A percentile compares a stretch with the other conserved stretches of the same genome.
phyloP scores from a whole-genome alignment of 2,113 vertebrate genomes.

The Nanger granti region DNA sequence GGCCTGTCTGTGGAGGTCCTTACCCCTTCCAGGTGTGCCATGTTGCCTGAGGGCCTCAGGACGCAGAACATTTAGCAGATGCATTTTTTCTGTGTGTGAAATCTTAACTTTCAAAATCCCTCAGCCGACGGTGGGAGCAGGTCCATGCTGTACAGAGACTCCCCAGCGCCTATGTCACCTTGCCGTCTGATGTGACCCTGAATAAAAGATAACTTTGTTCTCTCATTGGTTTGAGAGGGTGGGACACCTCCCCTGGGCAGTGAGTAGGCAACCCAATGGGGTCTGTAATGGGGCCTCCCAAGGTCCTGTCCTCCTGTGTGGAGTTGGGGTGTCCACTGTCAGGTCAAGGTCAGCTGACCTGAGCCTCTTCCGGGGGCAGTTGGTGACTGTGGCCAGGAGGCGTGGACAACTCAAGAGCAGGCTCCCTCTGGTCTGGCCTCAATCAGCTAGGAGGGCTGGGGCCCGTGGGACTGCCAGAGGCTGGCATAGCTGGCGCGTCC shows the following conservation, averaged over 20 bases:
- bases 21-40: not conserved
- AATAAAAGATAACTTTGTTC: not conserved
- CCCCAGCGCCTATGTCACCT: not conserved
- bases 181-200: not conserved
- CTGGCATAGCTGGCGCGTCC: not conserved
- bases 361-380: not conserved
- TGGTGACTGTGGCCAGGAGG: not conserved
- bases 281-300: not conserved
- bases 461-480: rapidly evolving
- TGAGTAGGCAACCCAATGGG: too few relatives aligned
- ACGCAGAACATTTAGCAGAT: not conserved
- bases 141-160: not conserved
- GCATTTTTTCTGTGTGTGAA: not conserved
- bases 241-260: not conserved
- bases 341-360: not conserved
- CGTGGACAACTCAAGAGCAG: not conserved
- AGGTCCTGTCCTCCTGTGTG: not conserved
- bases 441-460: not conserved
- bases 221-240: not conserved
- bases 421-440: not conserved
- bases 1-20: not conserved
- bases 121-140: not conserved
- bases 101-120: not conserved
- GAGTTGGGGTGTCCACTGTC: not conserved
- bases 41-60: not conserved